Evolutionary conservation across 1,140 invertebrate species (phyloP), one percentile per base, ranked within the genome.

Genomic region (Globodera ellingtonae): DNA sequence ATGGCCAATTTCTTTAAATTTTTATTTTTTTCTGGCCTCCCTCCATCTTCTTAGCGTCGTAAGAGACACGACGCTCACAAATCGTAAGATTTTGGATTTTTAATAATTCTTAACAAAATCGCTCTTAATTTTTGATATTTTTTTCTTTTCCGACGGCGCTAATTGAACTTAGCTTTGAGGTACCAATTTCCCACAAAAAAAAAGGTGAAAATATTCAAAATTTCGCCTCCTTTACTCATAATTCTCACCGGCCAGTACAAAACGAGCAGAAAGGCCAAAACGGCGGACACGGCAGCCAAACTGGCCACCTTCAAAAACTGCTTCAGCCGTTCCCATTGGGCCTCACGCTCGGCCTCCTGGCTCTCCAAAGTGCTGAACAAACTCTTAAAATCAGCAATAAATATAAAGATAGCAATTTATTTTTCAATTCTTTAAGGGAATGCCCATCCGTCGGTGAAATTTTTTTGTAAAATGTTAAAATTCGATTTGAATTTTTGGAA

Each of bases 221-320:
- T 35, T 35, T 35, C 1, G 0, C 0, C 1, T 15, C 56, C 5
- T 62, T 62, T 18, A 15, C 56, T 18, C 10, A 13, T 13, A 52
- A 52, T 52, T 13, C 67, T 70, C 46, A 70, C 67, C 67, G 67
- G 67, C 67, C 67, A 70, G 35, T 70, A 70, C 35, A 70, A 47
- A 70, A 13, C n/a, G 46, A 35, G 13, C 35, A 70, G 67, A 47
- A 70, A 70, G 8, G 46, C 67, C 67, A 70, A 47, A 35, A 70
- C 67, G 67, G 67, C 67, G 35, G 10, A 35, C 8, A 70, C 35
- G 10, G 67, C 67, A 18, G 67, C 67, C 46, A 44, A 13, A 35
- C 67, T 44, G 24, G 9, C 10, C 35, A 70, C 24, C 6, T 44
- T 70, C 24, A 70, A 4, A 47, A 70, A 70, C n/a, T 15, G 67